A percentile compares a stretch with the other conserved stretches of the same genome.
Conservation (phyloP, 1,140 invertebrate genomes). For the Pristionchus pacificus region DNA sequence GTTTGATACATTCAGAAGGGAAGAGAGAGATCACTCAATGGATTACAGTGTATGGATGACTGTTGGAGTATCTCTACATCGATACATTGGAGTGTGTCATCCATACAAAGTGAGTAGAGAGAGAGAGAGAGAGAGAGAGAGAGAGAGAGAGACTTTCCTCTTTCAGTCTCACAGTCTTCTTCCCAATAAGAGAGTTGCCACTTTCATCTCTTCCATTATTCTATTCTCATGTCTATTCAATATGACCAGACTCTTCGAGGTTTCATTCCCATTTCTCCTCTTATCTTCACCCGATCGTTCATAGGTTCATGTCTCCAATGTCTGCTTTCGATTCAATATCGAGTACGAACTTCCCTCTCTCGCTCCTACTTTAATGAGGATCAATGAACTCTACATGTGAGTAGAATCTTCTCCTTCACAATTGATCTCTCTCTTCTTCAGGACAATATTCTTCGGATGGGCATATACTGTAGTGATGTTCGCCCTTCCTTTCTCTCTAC, state of each 20-base stretch:
- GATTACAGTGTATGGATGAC: slow-evolving; percentile 39
- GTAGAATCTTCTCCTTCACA: background rate
- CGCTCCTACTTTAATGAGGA: slow-evolving; percentile 14
- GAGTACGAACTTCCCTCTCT: slow-evolving; percentile 33
- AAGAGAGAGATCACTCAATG: background rate
- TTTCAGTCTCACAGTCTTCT: slow-evolving; percentile 14
- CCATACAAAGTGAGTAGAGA: slow-evolving; percentile 36
- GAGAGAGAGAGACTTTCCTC: background rate
- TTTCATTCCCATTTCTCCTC: background rate
- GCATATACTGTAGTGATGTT: slow-evolving; percentile 41
- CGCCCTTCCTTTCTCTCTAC: slow-evolving; percentile 32
- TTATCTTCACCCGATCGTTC: background rate
- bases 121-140: background rate
- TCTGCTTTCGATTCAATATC: slow-evolving; percentile 35
- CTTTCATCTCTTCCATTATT: slow-evolving; percentile 27
- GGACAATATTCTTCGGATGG: slow-evolving; percentile 37
- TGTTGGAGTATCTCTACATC: slow-evolving; percentile 34
- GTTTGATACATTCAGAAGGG: slow-evolving; percentile 7
- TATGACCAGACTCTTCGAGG: slow-evolving; percentile 40
- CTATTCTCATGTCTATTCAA: slow-evolving; percentile 36
- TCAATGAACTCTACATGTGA: slow-evolving; percentile 19
- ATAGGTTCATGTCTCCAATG: slow-evolving; percentile 31
- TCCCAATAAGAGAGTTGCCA: slow-evolving; percentile 19
- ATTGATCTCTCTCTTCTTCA: too few relatives aligned
- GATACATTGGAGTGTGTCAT: slow-evolving; percentile 39